Base-by-base conservation (phyloP, 1,140 invertebrate genomes). In the Yoshiicerus persimilis region DNA sequence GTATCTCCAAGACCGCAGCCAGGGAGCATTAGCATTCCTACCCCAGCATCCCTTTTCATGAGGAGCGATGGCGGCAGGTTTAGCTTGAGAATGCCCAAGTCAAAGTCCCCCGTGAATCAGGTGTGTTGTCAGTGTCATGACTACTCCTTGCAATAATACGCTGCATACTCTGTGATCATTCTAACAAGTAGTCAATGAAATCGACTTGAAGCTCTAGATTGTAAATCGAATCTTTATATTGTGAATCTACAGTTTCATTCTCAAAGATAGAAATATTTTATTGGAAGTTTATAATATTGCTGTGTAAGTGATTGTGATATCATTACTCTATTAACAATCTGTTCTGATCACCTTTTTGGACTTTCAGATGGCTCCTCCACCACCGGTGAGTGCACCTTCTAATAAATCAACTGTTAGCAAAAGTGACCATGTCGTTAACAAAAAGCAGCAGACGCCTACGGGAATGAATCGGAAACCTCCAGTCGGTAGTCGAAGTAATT, bases 41-140 rank as follows among this genome's bases (percentile, higher is more conserved):
- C 90, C 23, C 70, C 89, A n/a, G 88, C 89, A 30, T 94, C 95
- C 30, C 66, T 90, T 93, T 93, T 84, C 23, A 56, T 84, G 5
- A 92, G 95, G 87, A 94, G 93, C 62, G 95, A 96, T 91, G 94
- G 94, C 89, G 95, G 95, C n/a, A 92, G 95, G 89, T 94, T 94
- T 91, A 96, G 95, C 92, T 93, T 95, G 91, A 92, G 95, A 91
- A 91, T 92, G 9, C 90, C 92, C 11, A 92, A 93, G 34, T 77
- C 87, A 10, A 86, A 80, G 38, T 80, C 75, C 30, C 32, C 34
- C 30, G 38, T 87, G 34, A 87, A 87, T 77, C 66, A 87, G 86
- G 34, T 70, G 16, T 62, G 30, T n/a, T 20, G 30, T 56, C 38
- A 41, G 39, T 27, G 47, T 25, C 84, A 47, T 86, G 30, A 20